These are phyloP conservation scores for Gila robusta DNA, from an alignment of 2,797 vertebrate species.

Conservation along the genomic window DNA sequence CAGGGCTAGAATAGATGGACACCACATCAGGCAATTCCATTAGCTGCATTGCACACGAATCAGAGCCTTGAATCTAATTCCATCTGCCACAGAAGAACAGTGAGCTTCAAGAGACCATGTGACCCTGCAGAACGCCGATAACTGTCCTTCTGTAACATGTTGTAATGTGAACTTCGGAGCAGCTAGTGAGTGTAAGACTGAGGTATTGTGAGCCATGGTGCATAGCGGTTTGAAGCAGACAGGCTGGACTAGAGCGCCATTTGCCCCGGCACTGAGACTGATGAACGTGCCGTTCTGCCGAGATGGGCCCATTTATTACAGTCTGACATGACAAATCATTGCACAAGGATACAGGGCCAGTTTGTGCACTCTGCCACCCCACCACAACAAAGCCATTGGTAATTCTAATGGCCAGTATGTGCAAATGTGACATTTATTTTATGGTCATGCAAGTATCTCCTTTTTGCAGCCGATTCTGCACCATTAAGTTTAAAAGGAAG, in stretches of 20 bases:
- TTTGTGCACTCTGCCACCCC: constrained; percentile 60
- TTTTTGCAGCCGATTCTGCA: constrained; percentile 32
- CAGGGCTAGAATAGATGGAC: neutral
- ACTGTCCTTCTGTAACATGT: constrained; percentile 23
- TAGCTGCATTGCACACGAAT: constrained; percentile 19
- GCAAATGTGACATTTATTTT: constrained; percentile 69
- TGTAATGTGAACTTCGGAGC: constrained; percentile 9
- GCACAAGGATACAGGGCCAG: constrained; percentile 61
- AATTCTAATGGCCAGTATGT: constrained; percentile 63
- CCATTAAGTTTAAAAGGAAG: constrained; percentile 35
- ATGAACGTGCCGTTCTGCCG: constrained; percentile 64
- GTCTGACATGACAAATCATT: constrained; percentile 68
- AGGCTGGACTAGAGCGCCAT: constrained; percentile 31
- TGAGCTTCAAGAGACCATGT: constrained; percentile 18
- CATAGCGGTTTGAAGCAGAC: constrained; percentile 34
- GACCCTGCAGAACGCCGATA: constrained; percentile 15
- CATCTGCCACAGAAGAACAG: constrained; percentile 27
- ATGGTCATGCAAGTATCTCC: constrained; percentile 43
- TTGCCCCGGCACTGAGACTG: constrained; percentile 18
- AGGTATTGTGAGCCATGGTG: constrained; percentile 30
- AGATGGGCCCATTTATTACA: constrained; percentile 66
- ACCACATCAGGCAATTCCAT: constrained; percentile 33
- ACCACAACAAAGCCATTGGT: constrained; percentile 63
- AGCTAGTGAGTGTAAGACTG: neutral
- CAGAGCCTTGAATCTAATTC: constrained; percentile 29